Percentiles rank a stretch among this genome's conserved stretches.
Evolutionary conservation across 2,797 vertebrate genomes (phyloP).

Genomic region (Poecile montanus): DNA sequence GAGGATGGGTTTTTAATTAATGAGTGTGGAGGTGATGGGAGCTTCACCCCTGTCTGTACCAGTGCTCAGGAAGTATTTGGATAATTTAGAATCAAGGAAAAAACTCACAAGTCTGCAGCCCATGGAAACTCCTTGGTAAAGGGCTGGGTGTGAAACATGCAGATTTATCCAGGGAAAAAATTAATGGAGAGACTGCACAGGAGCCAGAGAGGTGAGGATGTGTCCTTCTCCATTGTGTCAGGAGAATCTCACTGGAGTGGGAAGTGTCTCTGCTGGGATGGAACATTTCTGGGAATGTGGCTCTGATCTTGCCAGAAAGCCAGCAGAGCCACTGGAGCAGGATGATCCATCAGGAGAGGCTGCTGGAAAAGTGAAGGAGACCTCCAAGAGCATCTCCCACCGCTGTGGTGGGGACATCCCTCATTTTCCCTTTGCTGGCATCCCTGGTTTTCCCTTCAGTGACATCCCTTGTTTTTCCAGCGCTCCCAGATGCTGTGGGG

Average conservation of each 20-base stretch:
- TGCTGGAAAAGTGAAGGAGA: fast-evolving
- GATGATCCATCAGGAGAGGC: neutral
- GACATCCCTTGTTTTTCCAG: neutral
- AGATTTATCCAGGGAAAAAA: neutral
- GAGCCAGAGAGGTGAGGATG: neutral
- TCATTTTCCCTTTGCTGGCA: neutral
- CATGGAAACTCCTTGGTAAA: neutral
- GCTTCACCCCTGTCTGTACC: neutral
- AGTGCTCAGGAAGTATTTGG: neutral
- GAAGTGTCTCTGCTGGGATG: neutral
- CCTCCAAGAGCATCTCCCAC: fast-evolving
- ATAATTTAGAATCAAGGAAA: neutral
- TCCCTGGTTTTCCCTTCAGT: neutral
- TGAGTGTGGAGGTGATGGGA: neutral
- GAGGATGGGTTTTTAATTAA: neutral
- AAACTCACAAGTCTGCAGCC: neutral
- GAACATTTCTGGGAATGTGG: neutral
- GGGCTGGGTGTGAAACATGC: neutral
- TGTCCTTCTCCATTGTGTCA: too few relatives aligned
- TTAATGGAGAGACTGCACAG: fast-evolving
- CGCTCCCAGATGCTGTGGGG: fast-evolving
- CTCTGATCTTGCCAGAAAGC: neutral
- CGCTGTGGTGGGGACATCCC: neutral
- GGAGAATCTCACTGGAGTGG: fast-evolving
- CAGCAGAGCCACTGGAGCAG: neutral